These are phyloP conservation scores for Luehdorfia chinensis DNA, from an alignment of 1,140 invertebrate species.

Conservation along the genomic window DNA sequence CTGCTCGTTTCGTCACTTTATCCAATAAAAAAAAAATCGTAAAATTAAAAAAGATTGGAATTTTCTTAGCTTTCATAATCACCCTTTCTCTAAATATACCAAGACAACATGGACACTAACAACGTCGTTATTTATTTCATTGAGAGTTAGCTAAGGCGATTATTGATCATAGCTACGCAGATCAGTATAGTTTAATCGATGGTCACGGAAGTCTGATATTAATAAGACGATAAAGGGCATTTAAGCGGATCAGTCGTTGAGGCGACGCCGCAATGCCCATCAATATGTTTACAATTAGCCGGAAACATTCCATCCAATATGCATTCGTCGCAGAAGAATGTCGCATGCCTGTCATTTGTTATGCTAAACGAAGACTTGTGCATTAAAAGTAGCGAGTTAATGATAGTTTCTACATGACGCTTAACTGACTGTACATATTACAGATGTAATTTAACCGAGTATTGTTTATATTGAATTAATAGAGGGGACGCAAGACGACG, in stretches of 20 bases:
- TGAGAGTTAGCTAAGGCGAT: too few relatives aligned
- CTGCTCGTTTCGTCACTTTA: too few relatives aligned
- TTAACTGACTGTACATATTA: slow-evolving; percentile 44
- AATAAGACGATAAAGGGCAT: background rate
- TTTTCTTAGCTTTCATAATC: too few relatives aligned
- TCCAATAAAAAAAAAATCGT: too few relatives aligned
- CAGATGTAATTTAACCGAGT: slow-evolving; percentile 39
- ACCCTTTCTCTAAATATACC: too few relatives aligned
- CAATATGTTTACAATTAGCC: slow-evolving; percentile 23
- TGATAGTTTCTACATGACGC: slow-evolving; percentile 33
- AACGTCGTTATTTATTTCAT: too few relatives aligned
- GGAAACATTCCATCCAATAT: slow-evolving; percentile 28
- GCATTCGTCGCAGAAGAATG: slow-evolving; percentile 35
- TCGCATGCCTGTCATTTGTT: slow-evolving; percentile 54
- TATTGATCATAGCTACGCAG: too few relatives aligned
- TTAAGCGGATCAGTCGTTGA: background rate
- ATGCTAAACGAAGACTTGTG: slow-evolving; percentile 47
- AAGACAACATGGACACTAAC: too few relatives aligned
- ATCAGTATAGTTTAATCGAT: too few relatives aligned
- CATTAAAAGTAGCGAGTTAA: slow-evolving; percentile 45
- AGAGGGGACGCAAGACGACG: slow-evolving; percentile 28
- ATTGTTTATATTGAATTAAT: slow-evolving; percentile 52
- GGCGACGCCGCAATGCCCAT: slow-evolving; percentile 2
- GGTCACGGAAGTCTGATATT: background rate
- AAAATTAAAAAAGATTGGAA: too few relatives aligned